Conservation (phyloP, 2,113 vertebrate genomes). For the Engystomops pustulosus region DNA sequence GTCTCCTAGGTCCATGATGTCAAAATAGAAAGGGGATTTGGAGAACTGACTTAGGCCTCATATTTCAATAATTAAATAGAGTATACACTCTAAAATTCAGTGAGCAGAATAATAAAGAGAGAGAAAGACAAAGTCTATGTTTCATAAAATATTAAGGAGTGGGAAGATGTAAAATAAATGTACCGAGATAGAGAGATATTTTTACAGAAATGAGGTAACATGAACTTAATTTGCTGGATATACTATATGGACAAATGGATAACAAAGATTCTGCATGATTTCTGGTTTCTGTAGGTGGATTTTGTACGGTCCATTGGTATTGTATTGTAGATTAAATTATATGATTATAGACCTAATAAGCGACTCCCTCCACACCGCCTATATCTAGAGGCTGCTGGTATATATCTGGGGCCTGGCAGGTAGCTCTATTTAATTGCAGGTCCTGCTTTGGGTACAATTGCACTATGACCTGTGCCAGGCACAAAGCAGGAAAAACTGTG, state of each 20-base stretch:
- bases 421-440: no score
- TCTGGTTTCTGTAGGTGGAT: background rate
- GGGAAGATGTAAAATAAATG: background rate
- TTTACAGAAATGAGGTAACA: background rate
- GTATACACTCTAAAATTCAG: constrained; percentile 1
- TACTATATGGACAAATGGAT: background rate
- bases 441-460: no score
- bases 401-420: no score
- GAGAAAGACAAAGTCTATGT: background rate
- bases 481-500: no score
- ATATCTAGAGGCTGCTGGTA: no score
- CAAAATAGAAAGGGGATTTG: background rate
- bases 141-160: background rate
- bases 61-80: constrained; percentile 21
- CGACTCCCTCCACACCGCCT: no score
- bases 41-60: background rate
- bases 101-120: constrained; percentile 11
- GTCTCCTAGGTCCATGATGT: background rate
- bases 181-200: background rate
- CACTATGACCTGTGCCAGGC: no score
- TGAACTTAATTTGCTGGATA: background rate
- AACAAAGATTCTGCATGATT: background rate
- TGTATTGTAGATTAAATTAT: no score
- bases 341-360: no score
- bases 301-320: background rate